Conservation (phyloP, 2,797 vertebrate species). For the Cyclopterus lumpus region DNA sequence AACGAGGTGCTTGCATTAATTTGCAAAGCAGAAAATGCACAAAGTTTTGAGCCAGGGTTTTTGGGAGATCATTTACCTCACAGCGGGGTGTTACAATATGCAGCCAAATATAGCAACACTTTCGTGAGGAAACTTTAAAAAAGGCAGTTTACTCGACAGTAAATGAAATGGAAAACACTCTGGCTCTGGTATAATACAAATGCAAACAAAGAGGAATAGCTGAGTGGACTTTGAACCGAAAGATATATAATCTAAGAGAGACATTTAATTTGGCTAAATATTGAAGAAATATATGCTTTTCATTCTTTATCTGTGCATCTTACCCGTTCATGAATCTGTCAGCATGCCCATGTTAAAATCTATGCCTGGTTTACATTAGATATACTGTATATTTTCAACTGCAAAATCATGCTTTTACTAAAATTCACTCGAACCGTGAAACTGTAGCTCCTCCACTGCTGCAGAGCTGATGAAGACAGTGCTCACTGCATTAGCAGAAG, state of each 20-base stretch:
- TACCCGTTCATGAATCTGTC: neutral
- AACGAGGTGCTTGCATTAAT: slow-evolving; percentile 78
- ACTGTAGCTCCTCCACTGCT: slow-evolving; percentile 6
- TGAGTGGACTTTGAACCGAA: slow-evolving; percentile 13
- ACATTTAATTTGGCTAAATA: neutral
- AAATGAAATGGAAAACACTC: slow-evolving; percentile 62
- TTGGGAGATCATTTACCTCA: slow-evolving; percentile 69
- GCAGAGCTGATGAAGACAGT: slow-evolving; percentile 47
- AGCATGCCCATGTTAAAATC: slow-evolving; percentile 1
- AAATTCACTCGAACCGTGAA: slow-evolving; percentile 8
- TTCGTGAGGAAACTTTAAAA: slow-evolving; percentile 59
- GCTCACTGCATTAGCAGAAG: slow-evolving; percentile 43
- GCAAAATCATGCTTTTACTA: slow-evolving; percentile 9
- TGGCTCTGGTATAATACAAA: slow-evolving; percentile 22
- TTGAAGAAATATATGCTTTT: slow-evolving; percentile 9
- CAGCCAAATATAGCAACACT: slow-evolving; percentile 65
- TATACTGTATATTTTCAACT: neutral
- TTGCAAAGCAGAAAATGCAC: slow-evolving; percentile 70
- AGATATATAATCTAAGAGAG: neutral
- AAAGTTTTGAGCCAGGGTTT: slow-evolving; percentile 59
- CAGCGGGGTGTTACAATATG: slow-evolving; percentile 55
- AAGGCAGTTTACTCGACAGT: slow-evolving; percentile 47
- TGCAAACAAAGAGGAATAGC: slow-evolving; percentile 28
- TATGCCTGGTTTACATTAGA: neutral
- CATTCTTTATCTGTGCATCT: neutral